These are phyloP conservation scores for Cinclus mexicanus DNA, from an alignment of 2,113 vertebrate genomes.

Conservation along the genomic window DNA sequence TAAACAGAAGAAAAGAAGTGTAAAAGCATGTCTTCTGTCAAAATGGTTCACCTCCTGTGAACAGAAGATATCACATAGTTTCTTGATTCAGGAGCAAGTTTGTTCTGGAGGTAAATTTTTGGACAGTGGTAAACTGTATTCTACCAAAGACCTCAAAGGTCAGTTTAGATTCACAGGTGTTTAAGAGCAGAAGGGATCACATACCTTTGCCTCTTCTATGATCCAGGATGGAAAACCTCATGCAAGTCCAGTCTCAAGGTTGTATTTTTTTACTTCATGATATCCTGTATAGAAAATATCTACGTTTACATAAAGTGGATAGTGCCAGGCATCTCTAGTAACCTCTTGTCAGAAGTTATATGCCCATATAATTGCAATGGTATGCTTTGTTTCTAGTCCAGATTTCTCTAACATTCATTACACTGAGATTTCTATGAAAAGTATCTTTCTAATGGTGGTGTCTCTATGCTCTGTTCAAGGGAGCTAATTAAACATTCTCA, in stretches of 20 bases:
- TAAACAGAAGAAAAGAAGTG: neutral
- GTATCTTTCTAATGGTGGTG: neutral
- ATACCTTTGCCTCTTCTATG: neutral
- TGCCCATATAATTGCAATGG: neutral
- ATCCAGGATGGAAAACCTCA: neutral
- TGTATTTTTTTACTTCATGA: neutral
- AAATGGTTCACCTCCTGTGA: neutral
- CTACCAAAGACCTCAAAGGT: neutral
- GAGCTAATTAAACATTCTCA: neutral
- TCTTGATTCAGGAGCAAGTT: neutral
- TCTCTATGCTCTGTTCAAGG: neutral
- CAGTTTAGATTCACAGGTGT: neutral
- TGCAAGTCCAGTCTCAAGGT: neutral
- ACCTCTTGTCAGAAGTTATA: neutral
- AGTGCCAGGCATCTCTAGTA: neutral
- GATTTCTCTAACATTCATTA: neutral
- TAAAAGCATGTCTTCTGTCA: neutral
- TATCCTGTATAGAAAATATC: neutral
- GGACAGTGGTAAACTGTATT: neutral
- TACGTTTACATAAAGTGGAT: neutral
- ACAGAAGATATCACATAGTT: neutral
- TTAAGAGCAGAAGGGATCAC: neutral
- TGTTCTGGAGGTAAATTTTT: neutral
- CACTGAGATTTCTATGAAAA: neutral
- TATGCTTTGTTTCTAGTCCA: neutral